phyloP scores from a whole-genome alignment of 2,888 invertebrate species.

The Agonopterix arenella region DNA sequence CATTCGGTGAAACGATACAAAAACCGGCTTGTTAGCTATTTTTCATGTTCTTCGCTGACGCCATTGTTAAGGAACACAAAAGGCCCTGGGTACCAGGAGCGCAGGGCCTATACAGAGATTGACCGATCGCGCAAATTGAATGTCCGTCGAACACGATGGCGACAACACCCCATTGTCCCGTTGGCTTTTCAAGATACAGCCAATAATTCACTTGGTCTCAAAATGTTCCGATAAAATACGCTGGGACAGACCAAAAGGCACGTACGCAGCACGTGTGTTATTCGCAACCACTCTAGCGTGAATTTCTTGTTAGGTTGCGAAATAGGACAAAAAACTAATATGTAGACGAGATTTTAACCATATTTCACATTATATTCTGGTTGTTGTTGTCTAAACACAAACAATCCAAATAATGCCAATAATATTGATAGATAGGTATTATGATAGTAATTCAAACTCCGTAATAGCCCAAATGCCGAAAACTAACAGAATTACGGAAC shows the following conservation, averaged over 20 bases:
- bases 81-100: constrained; percentile 45
- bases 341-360: too few species aligned
- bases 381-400: too few species aligned
- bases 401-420: too few species aligned
- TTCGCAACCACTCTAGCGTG: not conserved
- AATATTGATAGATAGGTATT: too few species aligned
- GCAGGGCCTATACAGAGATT: constrained; percentile 55
- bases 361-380: not conserved
- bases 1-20: constrained; percentile 12
- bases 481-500: too few species aligned
- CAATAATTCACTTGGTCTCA: constrained; percentile 41
- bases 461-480: too few species aligned
- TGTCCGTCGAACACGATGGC: constrained; percentile 53
- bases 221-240: not conserved
- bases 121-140: constrained; percentile 71
- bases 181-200: constrained; percentile 48
- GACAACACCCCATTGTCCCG: constrained; percentile 53
- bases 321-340: too few species aligned
- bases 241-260: not conserved
- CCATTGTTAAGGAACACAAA: constrained; percentile 58
- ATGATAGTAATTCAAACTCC: too few species aligned
- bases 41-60: constrained; percentile 42
- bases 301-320: not conserved
- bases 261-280: constrained; percentile 3
- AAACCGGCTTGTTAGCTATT: constrained; percentile 30